phyloP scores from a whole-genome alignment of 2,113 vertebrate genomes.

The Pachycephala philippinensis region DNA sequence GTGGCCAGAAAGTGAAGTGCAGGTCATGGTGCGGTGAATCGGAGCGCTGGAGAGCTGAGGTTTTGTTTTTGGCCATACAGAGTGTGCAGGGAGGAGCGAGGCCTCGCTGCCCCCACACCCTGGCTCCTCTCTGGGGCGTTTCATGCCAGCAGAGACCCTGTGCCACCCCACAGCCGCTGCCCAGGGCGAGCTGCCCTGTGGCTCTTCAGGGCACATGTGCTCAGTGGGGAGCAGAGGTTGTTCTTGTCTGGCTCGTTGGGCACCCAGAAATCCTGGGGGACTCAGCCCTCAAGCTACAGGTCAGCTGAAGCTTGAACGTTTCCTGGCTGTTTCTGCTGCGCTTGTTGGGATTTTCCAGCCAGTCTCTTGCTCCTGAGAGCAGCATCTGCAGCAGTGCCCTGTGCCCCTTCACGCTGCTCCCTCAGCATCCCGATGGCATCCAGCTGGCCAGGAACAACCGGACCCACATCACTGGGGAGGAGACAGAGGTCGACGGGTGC shows the following conservation, averaged over 20 bases:
- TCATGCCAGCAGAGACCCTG: neutral
- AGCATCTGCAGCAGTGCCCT: neutral
- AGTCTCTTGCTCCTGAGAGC: neutral
- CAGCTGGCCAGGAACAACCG: neutral
- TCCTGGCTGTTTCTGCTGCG: neutral
- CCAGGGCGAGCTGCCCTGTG: rapidly evolving
- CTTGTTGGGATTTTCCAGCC: neutral
- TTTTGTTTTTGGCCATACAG: neutral
- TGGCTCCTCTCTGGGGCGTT: rapidly evolving
- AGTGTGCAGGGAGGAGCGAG: neutral
- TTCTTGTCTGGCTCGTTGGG: neutral
- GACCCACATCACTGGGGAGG: neutral
- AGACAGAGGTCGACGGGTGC: neutral
- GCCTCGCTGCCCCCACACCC: neutral
- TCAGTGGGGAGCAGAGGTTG: neutral
- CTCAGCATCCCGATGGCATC: neutral
- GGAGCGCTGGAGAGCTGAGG: neutral
- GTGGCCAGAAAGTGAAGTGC: neutral
- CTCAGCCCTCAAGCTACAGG: rapidly evolving
- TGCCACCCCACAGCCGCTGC: rapidly evolving
- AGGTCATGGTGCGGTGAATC: rapidly evolving
- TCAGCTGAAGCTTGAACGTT: neutral
- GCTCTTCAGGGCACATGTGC: neutral
- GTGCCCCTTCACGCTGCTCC: neutral
- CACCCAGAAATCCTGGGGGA: neutral